Base-by-base conservation (phyloP, 2,888 invertebrate species). In the Drosophila mettleri region DNA sequence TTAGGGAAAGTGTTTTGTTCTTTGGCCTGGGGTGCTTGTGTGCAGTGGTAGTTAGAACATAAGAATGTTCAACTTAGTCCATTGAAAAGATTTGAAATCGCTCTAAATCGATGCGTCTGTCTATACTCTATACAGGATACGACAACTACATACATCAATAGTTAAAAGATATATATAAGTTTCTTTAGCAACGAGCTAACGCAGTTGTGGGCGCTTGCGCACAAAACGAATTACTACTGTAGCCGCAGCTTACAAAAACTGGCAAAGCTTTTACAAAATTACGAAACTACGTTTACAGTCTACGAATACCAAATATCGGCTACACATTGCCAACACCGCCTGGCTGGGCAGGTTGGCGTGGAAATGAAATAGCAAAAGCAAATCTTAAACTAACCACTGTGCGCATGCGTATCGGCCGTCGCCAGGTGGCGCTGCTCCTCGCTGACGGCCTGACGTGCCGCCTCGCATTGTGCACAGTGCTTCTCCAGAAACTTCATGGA, bases 401-500 rank as follows among this genome's bases (percentile, higher is more conserved):
- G 80, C 72, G 72, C 74, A 54, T 78, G 68, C 67, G 74, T 59
- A 24, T 67, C 59, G 27, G 55, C 52, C 39, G 68, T 57, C 62
- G 72, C 76, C 54, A 81, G 60, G 33, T 82, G 73, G 53, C 81
- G 80, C 74, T 87, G 75, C 83, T 85, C 86, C 48, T 86, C 78
- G 74, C 69, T 63, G 67, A 59, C 66, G 38, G 87, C 65, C 58
- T 63, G 62, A 33, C 74, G 86, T 36, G 89, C 82, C 33, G 86
- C 89, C 74, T 90, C 90, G 80, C 90, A 90, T 63, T 90, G 90
- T 27, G 82, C 80, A 83, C 90, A 90, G 69, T 90, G 84, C 80
- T 89, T 90, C 80, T 90, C 89, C 84, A 90, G 78, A 88, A 90
- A 90, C 80, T 90, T 90, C 89, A 90, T 90, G 89, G 90, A 90